Evolutionary conservation across 2,113 vertebrate genomes (phyloP).

Genomic region (Scomber japonicus): DNA sequence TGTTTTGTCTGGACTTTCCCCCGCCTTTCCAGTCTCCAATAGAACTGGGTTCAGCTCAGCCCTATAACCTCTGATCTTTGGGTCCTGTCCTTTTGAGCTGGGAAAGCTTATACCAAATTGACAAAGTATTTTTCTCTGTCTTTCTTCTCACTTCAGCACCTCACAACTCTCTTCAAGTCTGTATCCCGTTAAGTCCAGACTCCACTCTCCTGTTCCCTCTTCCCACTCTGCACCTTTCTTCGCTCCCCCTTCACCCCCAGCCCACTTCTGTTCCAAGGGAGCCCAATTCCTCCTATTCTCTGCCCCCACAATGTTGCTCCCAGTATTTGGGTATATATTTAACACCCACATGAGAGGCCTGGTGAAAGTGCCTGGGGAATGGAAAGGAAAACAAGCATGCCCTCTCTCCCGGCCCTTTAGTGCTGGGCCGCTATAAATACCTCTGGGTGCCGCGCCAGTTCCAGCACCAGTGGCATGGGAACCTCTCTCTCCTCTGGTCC

Average conservation of each 20-base stretch:
- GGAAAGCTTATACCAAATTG: conserved; percentile 4
- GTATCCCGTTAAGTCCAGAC: conserved; percentile 11
- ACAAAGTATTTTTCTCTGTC: conserved; percentile 11
- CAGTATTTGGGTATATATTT: conserved; percentile 87
- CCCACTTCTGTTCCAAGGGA: conserved; percentile 43
- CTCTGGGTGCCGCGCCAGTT: conserved; percentile 88
- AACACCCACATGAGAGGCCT: conserved; percentile 87
- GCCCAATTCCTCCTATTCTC: conserved; percentile 54
- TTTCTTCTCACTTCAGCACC: not conserved
- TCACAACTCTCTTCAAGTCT: conserved; percentile 1
- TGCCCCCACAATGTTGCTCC: conserved; percentile 71
- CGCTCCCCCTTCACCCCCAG: not conserved
- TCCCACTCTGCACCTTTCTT: conserved; percentile 16
- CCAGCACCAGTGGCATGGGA: conserved; percentile 97
- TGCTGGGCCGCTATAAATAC: conserved; percentile 95
- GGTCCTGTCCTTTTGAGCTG: conserved; percentile 21
- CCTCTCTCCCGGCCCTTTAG: conserved; percentile 88
- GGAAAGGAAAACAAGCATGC: conserved; percentile 98
- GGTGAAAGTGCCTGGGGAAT: conserved; percentile 89
- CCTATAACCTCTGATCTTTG: conserved; percentile 20
- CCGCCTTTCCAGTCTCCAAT: conserved; percentile 81
- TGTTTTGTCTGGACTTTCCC: conserved; percentile 86
- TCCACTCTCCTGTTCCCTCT: conserved; percentile 12
- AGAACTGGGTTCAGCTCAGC: conserved; percentile 53
- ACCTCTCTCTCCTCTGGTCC: conserved; percentile 83